Conservation (phyloP, 2,113 vertebrate species). For the Halcyon senegalensis region DNA sequence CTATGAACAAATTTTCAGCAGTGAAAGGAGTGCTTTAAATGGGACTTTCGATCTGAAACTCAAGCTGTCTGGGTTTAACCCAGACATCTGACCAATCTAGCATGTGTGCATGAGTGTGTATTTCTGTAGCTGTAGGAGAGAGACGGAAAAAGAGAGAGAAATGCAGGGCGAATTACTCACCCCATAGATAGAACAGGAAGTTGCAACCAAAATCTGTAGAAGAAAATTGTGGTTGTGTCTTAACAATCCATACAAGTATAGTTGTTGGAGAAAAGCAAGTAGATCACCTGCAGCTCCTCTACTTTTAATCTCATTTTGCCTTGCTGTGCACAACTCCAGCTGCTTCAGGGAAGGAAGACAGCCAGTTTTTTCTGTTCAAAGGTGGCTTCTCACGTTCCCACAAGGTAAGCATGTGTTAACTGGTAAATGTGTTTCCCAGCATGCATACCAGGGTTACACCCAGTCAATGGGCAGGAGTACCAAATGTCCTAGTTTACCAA, state of each 20-base stretch:
- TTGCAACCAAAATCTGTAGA: background rate
- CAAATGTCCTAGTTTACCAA: background rate
- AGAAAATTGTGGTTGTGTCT: background rate
- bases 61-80: background rate
- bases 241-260: background rate
- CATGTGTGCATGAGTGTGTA: conserved; percentile 12
- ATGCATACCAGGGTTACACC: background rate
- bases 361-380: background rate
- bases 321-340: fast-evolving
- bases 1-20: background rate
- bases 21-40: background rate
- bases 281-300: background rate
- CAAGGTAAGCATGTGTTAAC: background rate
- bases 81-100: conserved; percentile 47
- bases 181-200: conserved; percentile 49
- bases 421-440: background rate
- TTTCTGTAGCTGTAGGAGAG: conserved; percentile 16
- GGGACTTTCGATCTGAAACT: conserved; percentile 7
- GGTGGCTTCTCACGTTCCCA: background rate
- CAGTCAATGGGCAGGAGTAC: background rate
- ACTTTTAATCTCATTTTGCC: background rate
- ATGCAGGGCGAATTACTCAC: background rate
- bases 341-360: background rate
- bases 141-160: conserved; percentile 10
- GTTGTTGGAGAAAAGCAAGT: background rate